These are phyloP conservation scores for Pogoniulus pusillus DNA, from an alignment of 2,797 vertebrate species.

Conservation along the genomic window DNA sequence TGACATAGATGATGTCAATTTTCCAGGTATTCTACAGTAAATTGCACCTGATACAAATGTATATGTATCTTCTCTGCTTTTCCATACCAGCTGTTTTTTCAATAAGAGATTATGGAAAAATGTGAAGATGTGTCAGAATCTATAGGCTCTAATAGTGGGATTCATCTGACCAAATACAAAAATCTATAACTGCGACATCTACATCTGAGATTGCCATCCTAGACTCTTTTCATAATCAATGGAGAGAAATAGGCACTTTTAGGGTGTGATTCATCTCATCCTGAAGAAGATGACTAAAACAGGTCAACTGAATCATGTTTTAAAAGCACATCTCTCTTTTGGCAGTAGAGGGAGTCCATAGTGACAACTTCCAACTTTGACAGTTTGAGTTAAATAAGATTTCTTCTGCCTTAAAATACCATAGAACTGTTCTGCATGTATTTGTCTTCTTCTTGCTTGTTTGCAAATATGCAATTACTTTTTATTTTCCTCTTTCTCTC, in stretches of 20 bases:
- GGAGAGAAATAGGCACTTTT: constrained; percentile 45
- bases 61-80: neutral
- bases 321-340: constrained; percentile 20
- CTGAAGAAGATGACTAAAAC: constrained; percentile 31
- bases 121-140: constrained; percentile 40
- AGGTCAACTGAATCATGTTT: constrained; percentile 49
- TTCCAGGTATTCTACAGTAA: constrained; percentile 13
- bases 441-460: neutral
- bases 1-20: constrained; percentile 32
- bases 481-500: neutral
- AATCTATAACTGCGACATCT: constrained; percentile 46
- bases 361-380: neutral
- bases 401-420: neutral
- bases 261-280: constrained; percentile 31
- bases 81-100: constrained; percentile 9
- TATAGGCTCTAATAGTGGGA: constrained; percentile 23
- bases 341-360: neutral
- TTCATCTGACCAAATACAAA: constrained; percentile 40
- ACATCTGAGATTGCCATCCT: constrained; percentile 9
- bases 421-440: neutral
- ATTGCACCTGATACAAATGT: neutral
- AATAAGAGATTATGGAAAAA: constrained; percentile 51
- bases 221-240: constrained; percentile 44
- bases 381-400: constrained; percentile 22
- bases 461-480: neutral